Base-by-base conservation (phyloP, 2,888 invertebrate species). In the Hecatera dysodea region DNA sequence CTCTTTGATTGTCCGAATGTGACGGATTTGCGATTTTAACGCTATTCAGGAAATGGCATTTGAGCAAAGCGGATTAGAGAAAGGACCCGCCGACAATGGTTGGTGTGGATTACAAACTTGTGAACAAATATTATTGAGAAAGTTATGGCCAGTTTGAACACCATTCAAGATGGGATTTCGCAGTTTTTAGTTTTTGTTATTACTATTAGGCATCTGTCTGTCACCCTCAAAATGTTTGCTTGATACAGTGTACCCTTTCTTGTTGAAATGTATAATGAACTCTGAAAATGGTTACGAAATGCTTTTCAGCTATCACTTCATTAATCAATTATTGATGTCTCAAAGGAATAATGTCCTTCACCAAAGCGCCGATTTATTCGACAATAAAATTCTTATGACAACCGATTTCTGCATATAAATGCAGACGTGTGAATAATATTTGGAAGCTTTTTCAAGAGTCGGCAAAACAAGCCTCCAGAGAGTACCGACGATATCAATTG, bases 1-100 rank as follows among this genome's bases (percentile, higher is more conserved):
- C 91, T 90, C 88, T 92, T 92, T 92, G 93, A 93, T 94, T 94
- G 94, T 94, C 93, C 91, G 91, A 93, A 92, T 93, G 92, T 92
- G 92, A 93, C 90, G 92, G 93, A 93, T 94, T 93, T 93, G 92
- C 90, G 91, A 91, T 90, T 90, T 90, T 86, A 88, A 89, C 86
- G 86, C 87, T 87, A 87, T 92, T 92, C 87, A 81, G 85, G 87
- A 88, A 90, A 87, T 86, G 87, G 89, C 89, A 90, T 92, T 91
- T 89, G 89, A 89, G 89, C 82, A 92, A 92, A 93, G 92, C 86
- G 93, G 91, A 91, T 91, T 91, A 90, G 80, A 90, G 83, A 88
- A 83, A 83, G 80, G 79, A 83, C 80, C 65, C 64, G 74, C 81
- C 81, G 79, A 87, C 87, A 89, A 89, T 88, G 72, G 81, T 56